These are phyloP conservation scores for Carduelis carduelis DNA, from an alignment of 2,797 vertebrate genomes.

Conservation along the genomic window DNA sequence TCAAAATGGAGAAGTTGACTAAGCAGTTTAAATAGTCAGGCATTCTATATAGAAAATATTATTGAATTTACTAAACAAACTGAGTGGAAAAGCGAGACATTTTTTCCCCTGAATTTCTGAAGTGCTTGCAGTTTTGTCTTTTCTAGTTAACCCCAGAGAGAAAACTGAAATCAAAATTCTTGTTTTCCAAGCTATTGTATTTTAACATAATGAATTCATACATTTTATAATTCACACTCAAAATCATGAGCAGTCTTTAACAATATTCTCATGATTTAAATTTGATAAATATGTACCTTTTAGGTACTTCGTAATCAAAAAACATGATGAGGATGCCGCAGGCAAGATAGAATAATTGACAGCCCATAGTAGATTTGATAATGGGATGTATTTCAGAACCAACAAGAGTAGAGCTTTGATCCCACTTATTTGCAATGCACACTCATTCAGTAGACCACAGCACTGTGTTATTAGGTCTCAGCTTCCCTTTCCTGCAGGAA, in stretches of 20 bases:
- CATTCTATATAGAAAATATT: background rate
- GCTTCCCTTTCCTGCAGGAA: background rate
- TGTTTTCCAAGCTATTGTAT: background rate
- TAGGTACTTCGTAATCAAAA: background rate
- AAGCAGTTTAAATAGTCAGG: background rate
- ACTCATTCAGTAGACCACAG: background rate
- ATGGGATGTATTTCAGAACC: background rate
- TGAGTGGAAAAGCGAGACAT: background rate
- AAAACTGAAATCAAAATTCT: background rate
- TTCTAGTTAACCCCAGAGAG: background rate
- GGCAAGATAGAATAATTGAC: background rate
- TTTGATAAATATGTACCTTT: background rate
- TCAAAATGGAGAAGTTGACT: background rate
- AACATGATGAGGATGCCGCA: rapidly evolving
- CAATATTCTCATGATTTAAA: background rate
- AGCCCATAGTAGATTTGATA: background rate
- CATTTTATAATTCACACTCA: background rate
- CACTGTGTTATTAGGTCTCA: background rate
- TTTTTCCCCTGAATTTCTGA: background rate
- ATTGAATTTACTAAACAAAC: background rate
- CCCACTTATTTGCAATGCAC: background rate
- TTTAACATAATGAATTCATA: background rate
- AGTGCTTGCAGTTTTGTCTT: background rate
- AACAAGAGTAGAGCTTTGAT: background rate
- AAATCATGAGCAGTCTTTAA: background rate